Evolutionary conservation across 1,140 invertebrate genomes (phyloP).

Genomic region (Anadara kagoshimensis): DNA sequence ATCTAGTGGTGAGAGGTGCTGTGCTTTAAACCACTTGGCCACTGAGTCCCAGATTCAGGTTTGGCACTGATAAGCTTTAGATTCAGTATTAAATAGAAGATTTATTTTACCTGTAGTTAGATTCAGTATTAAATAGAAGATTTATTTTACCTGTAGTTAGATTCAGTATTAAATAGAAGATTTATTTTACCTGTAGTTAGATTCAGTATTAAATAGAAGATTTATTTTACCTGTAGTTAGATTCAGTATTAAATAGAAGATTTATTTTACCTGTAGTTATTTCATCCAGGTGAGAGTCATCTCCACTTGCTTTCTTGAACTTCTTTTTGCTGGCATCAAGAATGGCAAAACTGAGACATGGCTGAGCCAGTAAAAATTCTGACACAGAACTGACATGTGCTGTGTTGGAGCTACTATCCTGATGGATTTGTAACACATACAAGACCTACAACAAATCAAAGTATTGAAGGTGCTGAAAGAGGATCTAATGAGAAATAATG

Average conservation of each 20-base stretch:
- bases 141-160: constrained; percentile 67
- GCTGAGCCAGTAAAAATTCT: constrained; percentile 87
- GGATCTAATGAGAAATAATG: no score
- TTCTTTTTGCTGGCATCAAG: constrained; percentile 81
- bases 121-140: no score
- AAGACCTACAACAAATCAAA: constrained; percentile 77
- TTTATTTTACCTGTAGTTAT: constrained; percentile 67
- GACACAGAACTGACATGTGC: constrained; percentile 82
- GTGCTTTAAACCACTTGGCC: no score
- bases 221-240: constrained; percentile 67
- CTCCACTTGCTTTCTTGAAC: constrained; percentile 55
- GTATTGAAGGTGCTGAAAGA: no score
- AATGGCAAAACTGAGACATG: constrained; percentile 90
- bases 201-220: no score
- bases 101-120: constrained; percentile 67
- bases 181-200: constrained; percentile 67
- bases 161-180: no score
- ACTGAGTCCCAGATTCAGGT: no score
- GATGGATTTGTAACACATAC: constrained; percentile 85
- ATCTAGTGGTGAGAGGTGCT: no score
- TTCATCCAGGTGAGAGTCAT: constrained; percentile 65
- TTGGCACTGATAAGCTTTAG: no score
- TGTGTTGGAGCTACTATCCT: constrained; percentile 76
- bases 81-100: no score
- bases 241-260: no score